These are phyloP conservation scores for Eubasilissa splendida DNA, from an alignment of 2,888 invertebrate genomes.

Conservation along the genomic window DNA sequence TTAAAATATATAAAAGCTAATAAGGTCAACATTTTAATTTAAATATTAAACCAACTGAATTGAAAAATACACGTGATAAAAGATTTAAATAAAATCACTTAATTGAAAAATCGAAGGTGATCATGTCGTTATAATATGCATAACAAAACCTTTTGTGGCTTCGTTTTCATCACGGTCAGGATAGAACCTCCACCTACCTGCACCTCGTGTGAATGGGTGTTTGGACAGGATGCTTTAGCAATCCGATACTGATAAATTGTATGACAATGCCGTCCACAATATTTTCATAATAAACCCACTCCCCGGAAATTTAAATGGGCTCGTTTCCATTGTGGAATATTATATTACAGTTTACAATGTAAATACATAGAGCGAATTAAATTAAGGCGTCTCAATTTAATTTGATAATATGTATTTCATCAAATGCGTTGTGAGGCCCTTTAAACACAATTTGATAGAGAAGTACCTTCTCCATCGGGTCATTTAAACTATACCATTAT, in stretches of 20 bases:
- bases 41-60: no score
- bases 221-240: constrained; percentile 55
- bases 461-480: no score
- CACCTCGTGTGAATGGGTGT: constrained; percentile 39
- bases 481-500: no score
- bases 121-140: constrained; percentile 32
- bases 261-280: constrained; percentile 50
- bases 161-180: constrained; percentile 32
- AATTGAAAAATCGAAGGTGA: constrained; percentile 26
- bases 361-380: constrained; percentile 31
- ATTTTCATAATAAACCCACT: constrained; percentile 52
- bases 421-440: no score
- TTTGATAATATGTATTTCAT: not conserved
- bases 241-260: constrained; percentile 55
- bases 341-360: constrained; percentile 42
- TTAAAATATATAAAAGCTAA: no score
- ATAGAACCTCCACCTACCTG: not conserved
- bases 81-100: not conserved
- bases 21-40: no score
- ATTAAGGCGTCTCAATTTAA: constrained; percentile 19
- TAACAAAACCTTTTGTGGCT: constrained; percentile 42
- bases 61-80: no score
- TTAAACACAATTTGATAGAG: no score
- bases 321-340: constrained; percentile 47
- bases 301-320: constrained; percentile 50